A percentile compares a stretch with the other conserved stretches of the same genome.
These are phyloP conservation scores for Pomacea maculata DNA, from an alignment of 1,140 invertebrate genomes.

Conservation along the genomic window DNA sequence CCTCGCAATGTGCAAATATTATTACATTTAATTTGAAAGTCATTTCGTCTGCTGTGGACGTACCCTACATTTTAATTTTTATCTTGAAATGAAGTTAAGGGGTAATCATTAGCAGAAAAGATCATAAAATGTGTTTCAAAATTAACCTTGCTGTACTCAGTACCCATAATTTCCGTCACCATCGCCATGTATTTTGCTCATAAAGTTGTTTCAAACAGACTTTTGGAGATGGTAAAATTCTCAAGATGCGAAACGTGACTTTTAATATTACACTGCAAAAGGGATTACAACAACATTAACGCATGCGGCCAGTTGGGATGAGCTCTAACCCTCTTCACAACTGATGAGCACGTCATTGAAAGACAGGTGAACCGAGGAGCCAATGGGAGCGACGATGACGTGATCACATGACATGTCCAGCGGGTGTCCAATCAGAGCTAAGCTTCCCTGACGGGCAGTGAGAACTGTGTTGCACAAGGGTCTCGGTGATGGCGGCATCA, in stretches of 20 bases:
- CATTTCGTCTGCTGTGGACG: too few relatives aligned
- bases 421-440: slow-evolving; percentile 10
- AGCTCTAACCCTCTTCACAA: slow-evolving; percentile 6
- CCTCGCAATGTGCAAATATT: too few relatives aligned
- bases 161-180: not conserved
- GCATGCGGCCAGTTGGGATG: not conserved
- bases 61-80: too few relatives aligned
- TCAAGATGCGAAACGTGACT: not conserved
- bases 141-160: too few relatives aligned
- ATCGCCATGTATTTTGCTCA: not conserved
- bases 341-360: slow-evolving; percentile 3
- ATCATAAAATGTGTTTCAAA: too few relatives aligned
- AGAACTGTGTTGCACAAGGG: slow-evolving; percentile 2
- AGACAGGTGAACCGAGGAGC: slow-evolving; percentile 2
- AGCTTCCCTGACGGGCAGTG: not conserved
- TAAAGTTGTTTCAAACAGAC: not conserved
- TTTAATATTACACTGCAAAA: not conserved
- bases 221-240: not conserved
- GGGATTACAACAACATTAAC: not conserved
- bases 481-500: not conserved
- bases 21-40: too few relatives aligned
- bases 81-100: too few relatives aligned
- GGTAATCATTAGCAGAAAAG: too few relatives aligned
- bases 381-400: slow-evolving; percentile 8
- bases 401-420: not conserved